Evolutionary conservation across 2,113 vertebrate genomes (phyloP).

Genomic region (Garra rufa): DNA sequence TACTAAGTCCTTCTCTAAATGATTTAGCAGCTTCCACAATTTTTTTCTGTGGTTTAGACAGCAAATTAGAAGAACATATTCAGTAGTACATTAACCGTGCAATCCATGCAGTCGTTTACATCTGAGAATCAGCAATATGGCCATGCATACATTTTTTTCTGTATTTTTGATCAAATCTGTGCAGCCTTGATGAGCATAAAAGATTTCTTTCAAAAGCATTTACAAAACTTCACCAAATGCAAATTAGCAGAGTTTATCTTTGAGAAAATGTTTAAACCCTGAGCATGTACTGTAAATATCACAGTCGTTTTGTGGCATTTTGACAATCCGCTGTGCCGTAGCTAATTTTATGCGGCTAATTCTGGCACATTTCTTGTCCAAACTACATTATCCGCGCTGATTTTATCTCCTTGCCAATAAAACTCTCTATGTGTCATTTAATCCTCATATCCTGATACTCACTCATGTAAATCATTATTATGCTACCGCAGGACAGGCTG

Average conservation of each 20-base stretch:
- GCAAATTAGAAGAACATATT: too few relatives aligned
- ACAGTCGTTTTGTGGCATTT: not conserved
- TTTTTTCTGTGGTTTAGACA: too few relatives aligned
- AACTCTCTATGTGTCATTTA: constrained; percentile 18
- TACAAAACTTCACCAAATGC: not conserved
- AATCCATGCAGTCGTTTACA: too few relatives aligned
- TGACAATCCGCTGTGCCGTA: not conserved
- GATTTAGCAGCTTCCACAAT: too few relatives aligned
- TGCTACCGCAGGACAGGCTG: constrained; percentile 17
- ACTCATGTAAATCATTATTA: constrained; percentile 65
- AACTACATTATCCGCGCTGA: not conserved
- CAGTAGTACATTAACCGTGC: too few relatives aligned
- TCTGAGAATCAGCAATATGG: too few relatives aligned
- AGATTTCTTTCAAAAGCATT: not conserved
- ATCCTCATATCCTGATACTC: constrained; percentile 66
- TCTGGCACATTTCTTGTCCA: not conserved
- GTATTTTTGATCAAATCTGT: too few relatives aligned
- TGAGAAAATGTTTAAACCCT: not conserved
- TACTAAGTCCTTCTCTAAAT: too few relatives aligned
- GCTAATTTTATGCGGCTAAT: constrained; percentile 3
- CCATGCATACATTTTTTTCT: too few relatives aligned
- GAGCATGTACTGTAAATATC: not conserved
- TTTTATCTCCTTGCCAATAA: constrained; percentile 34
- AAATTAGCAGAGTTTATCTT: not conserved
- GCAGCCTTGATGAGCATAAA: too few relatives aligned